Base-by-base conservation (phyloP, 2,888 invertebrate genomes). In the Anaspis maculata region DNA sequence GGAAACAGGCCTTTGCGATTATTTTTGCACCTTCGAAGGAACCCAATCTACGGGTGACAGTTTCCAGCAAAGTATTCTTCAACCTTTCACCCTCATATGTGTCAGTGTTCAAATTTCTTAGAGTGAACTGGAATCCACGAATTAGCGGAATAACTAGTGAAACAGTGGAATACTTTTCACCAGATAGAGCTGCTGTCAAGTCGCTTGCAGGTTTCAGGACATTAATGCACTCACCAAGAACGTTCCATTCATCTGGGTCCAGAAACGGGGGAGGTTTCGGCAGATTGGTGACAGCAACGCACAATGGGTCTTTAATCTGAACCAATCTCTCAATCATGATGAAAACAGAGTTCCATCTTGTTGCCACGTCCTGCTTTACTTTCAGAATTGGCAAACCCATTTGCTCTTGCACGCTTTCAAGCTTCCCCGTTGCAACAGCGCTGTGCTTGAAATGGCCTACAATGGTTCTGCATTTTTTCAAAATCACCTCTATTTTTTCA, bases 311-410 rank as follows among this genome's bases (percentile, higher is more conserved):
- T 40, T 48, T 50, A 9, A 51, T 34, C 25, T 28, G 11, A 14
- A 47, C 5, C 10, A 51, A 27, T 27, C 48, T 31, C 32, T 50
- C 39, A 9, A 48, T 30, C 49, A 52, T 51, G 2, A 36, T 33
- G 3, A 48, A 30, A 22, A 27, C 22, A 1, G 47, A 51, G 33
- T 52, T 54, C 49, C 51, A 53, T 15, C 49, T 40, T 10, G 49
- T 50, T 3, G 24, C 21, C 2, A 53, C 39, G 32, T 49, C 48
- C 30, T 49, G 46, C 31, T 49, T 51, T 1, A 53, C 38, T 39
- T 53, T 48, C 11, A 48, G 30, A n/a, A 34, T 14, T n/a, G 45
- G 42, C 9, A 37, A 15, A 21, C 32, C 29, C 45, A 49, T 45
- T 35, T 46, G 44, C 15, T 32, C 16, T 35, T 48, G 45, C 1